Evolutionary conservation across 1,140 invertebrate genomes (phyloP), one percentile per base, ranked within the genome.

Genomic region (Trachymyrmex cornetzi): DNA sequence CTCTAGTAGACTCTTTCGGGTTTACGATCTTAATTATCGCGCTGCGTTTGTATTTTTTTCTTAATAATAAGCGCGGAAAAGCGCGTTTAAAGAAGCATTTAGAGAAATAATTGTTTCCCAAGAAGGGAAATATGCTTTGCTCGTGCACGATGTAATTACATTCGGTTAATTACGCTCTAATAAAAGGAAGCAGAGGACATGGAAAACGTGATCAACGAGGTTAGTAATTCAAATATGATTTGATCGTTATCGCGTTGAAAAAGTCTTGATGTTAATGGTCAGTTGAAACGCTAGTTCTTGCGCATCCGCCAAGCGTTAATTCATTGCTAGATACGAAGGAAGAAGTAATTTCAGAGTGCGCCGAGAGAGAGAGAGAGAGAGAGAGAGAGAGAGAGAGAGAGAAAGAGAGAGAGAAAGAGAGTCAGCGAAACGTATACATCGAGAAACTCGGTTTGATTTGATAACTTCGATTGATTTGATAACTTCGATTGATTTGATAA

Each of bases 401-500:
- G 48, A 50, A 14, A 50, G 48, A 50, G 48, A 16, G 44, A 14
- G 44, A 48, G 48, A 16, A 14, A 14, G 7, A n/a, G 38, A 6
- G 22, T 19, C 30, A 16, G 6, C 12, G 12, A 24, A 44, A 30
- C 19, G 16, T 72, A 53, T 81, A 22, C 16, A 69, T 72, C 38
- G 11, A 16, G n/a, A 38, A 74, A 12, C 2, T 11, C 48, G 7
- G 16, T 14, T 82, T 38, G 27, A 27, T 27, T 27, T 57, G n/a
- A n/a, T n/a, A n/a, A 81, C 30, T 22, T 81, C 11, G 24, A 24
- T 71, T 34, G 66, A 82, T 59, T 74, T 74, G 80, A 75, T 63
- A 84, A 81, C 30, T 22, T 81, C 11, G 24, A 24, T 71, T 34
- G 66, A 82, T 59, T 74, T 74, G 80, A 75, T 63, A 84, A 84